Conservation (phyloP, 2,113 vertebrate species). For the Lontra canadensis region DNA sequence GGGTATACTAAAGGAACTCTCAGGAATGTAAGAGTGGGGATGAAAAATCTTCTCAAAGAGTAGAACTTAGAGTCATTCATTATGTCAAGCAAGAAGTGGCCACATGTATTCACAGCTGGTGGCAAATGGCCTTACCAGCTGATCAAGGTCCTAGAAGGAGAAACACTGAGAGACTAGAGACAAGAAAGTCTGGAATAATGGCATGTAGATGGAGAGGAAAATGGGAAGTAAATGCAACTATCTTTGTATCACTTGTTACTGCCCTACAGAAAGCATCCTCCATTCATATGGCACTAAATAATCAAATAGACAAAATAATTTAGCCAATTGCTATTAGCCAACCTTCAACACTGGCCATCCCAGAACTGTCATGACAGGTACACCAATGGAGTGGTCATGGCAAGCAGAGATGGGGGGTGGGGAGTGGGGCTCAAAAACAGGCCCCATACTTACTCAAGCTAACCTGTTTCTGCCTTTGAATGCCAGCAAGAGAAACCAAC, state of each 20-base stretch:
- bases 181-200: not conserved
- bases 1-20: not conserved
- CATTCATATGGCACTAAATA: not conserved
- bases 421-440: not conserved
- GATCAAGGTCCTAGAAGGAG: not conserved
- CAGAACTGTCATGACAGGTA: not conserved
- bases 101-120: not conserved
- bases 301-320: not conserved
- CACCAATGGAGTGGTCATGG: not conserved
- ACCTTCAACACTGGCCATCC: not conserved
- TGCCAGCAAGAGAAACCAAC: not conserved
- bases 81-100: not conserved
- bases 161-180: not conserved
- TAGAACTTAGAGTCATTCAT: not conserved
- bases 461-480: not conserved
- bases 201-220: not conserved
- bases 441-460: not conserved
- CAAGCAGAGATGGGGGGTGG: not conserved
- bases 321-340: not conserved
- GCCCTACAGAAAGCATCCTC: not conserved
- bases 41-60: not conserved
- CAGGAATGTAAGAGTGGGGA: not conserved
- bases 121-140: not conserved
- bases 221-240: not conserved
- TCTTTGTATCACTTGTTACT: not conserved